Evolutionary conservation across 2,888 invertebrate species (phyloP).

Genomic region (Cryptophagus acutangulus): DNA sequence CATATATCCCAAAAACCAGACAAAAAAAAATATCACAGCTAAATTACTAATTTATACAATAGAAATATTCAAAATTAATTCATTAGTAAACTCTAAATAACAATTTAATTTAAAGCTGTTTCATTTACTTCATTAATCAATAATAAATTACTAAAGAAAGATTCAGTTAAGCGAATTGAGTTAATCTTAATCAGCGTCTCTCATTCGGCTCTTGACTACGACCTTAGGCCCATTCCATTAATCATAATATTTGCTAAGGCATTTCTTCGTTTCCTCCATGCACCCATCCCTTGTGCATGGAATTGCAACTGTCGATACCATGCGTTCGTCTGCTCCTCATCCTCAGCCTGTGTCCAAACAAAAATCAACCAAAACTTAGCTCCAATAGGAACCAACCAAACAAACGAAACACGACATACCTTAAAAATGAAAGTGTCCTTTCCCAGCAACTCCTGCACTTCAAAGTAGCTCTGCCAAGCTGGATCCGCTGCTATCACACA

Average conservation of each 20-base stretch:
- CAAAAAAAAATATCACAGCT: conserved; percentile 48
- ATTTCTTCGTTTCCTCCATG: conserved; percentile 87
- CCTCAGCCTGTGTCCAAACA: conserved; percentile 82
- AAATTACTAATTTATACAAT: conserved; percentile 45
- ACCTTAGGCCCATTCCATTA: conserved; percentile 64
- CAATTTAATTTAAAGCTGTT: conserved; percentile 11
- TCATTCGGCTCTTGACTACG: conserved; percentile 29
- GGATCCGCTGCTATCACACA: conserved; percentile 89
- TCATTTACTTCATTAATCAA: no score
- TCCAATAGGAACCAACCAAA: background rate
- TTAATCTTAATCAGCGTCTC: conserved; percentile 15
- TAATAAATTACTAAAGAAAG: conserved; percentile 8
- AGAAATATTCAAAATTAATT: background rate
- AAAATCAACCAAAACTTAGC: conserved; percentile 4
- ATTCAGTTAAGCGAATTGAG: conserved; percentile 8
- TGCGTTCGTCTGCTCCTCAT: conserved; percentile 74
- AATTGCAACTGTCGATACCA: conserved; percentile 90
- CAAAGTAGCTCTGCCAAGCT: conserved; percentile 90
- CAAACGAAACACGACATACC: conserved; percentile 53
- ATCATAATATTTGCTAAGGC: conserved; percentile 98
- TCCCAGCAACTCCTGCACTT: conserved; percentile 87
- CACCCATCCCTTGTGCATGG: conserved; percentile 86
- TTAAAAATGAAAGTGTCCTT: conserved; percentile 94
- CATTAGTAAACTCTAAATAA: conserved; percentile 8
- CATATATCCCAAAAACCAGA: conserved; percentile 28